Base-by-base conservation (phyloP, 2,888 invertebrate genomes). In the Achlya flavicornis region DNA sequence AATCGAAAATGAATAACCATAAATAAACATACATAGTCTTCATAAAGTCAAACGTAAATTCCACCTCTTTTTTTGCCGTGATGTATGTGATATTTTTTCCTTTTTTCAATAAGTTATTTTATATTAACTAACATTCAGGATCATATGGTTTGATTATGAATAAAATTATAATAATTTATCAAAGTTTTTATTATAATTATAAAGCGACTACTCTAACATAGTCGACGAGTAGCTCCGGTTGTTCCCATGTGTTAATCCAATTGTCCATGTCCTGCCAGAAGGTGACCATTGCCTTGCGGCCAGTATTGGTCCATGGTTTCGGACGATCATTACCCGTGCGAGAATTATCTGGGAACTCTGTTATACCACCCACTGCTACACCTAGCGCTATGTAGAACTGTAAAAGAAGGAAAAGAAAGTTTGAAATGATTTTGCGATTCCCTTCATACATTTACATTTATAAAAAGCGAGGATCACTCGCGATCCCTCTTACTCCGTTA, bases 321-420 rank as follows among this genome's bases (percentile, higher is more conserved):
- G 81, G 73, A 43, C 76, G 66, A 8, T 81, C 78, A 2, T 72
- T 74, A 10, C 81, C 79, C 41, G 94, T 92, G 63, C 77, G 80
- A 16, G 84, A 83, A 16, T 85, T 86, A 75, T 97, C 96, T 0
- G 95, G 95, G 82, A 97, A 97, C 81, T 95, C 95, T 0, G 94
- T 93, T 35, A 95, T 84, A 19, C 97, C 96, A n/a, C 96, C 97
- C 3, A 95, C 96, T 57, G 95, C 96, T 6, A 97, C 89, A 0
- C 97, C 97, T 59, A 97, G 74, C 10, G 95, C 94, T 62, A 97
- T 79, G 80, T 94, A 95, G 86, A 96, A 96, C 96, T 97, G 87
- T 16, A 79, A 78, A 61, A 58, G 16, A 48, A 48, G 7, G 16
- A 1, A 16, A 48, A n/a, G 46, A 5, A 14, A 38, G n/a, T n/a